Base-by-base conservation (phyloP, 30 jellyfish, hydroid and myxozoan species). In the Aurelia coerulea region DNA sequence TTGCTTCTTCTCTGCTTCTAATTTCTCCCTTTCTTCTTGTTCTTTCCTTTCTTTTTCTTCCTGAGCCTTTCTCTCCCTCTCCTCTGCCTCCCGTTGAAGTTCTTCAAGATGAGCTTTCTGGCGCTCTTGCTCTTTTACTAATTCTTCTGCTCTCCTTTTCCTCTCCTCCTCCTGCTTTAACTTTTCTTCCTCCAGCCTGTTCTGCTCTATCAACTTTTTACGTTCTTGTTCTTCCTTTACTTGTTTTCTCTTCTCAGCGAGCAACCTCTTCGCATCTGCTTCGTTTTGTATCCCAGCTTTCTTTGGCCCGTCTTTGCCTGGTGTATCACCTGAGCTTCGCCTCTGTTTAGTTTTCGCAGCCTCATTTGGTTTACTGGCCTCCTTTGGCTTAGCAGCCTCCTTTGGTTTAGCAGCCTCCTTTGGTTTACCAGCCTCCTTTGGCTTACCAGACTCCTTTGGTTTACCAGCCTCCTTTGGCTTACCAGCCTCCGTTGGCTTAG, bases 201-300 rank as follows among this genome's bases (percentile, higher is more conserved):
- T 59, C 62, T 84, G 76, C 54, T 73, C 93, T 50, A n/a, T 78
- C 79, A 84, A 78, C 73, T 83, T 83, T 58, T 88, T 78, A 64
- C 90, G 42, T 23, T 79, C 89, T 18, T 65, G 80, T 51, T 88
- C 96, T 54, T 78, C 96, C 74, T 88, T 88, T n/a, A 79, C 91
- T 84, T 88, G 89, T 18, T 90, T 65, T 51, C 96, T 69, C 60
- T 71, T 88, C 83, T 88, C 96, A 12, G 96, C 96, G 50, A 88
- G 46, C 53, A 73, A 18, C 78, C 80, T 79, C 81, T 88, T 88
- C 7, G 96, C 96, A 33, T 88, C 91, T n/a, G 86, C 96, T 71
- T 88, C 96, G 23, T 69, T 80, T 65, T 69, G 19, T n/a, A 69
- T 23, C 2, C 80, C 96, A 17, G 96, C 79, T 65, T 87, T 87